Evolutionary conservation across 1,140 invertebrate genomes (phyloP).

Genomic region (Copidosoma floridanum): DNA sequence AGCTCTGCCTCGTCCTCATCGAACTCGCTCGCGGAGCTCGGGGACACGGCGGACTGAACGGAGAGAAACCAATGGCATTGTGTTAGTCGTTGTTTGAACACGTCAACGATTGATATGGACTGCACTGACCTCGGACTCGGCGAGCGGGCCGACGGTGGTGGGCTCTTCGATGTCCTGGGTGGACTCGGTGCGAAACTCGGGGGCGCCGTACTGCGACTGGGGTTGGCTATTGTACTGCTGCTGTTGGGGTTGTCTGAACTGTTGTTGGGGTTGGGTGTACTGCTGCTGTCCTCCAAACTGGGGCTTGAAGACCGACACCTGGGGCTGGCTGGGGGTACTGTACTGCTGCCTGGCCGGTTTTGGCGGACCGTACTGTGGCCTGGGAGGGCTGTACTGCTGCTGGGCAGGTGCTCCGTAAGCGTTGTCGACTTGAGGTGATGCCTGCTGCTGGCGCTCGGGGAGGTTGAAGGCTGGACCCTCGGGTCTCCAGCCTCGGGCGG

Average conservation of each 20-base stretch:
- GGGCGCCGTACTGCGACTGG: conserved; percentile 23
- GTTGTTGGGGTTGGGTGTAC: not conserved
- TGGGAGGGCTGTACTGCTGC: conserved; percentile 30
- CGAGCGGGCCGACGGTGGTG: conserved; percentile 37
- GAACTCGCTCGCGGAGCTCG: conserved; percentile 48
- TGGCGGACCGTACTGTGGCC: conserved; percentile 34
- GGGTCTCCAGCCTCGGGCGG: conserved; percentile 59
- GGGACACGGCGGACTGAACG: conserved; percentile 46
- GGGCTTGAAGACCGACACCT: too few relatives aligned
- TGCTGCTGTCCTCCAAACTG: not conserved
- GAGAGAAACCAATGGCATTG: too few relatives aligned
- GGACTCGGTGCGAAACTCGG: conserved; percentile 35
- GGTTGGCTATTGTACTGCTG: conserved; percentile 25
- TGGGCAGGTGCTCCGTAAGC: conserved; percentile 30
- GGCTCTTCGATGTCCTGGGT: conserved; percentile 41
- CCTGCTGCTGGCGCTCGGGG: conserved; percentile 49
- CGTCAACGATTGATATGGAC: not conserved
- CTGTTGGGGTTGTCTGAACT: conserved; percentile 17
- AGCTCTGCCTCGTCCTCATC: conserved; percentile 43
- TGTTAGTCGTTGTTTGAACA: too few relatives aligned
- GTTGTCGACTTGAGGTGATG: conserved; percentile 16
- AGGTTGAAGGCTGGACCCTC: conserved; percentile 59
- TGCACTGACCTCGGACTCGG: conserved; percentile 36
- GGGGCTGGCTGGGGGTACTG: not conserved
- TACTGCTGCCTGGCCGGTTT: conserved; percentile 9